These are phyloP conservation scores for Eupeodes latifasciatus DNA, from an alignment of 2,888 invertebrate species.

Conservation along the genomic window DNA sequence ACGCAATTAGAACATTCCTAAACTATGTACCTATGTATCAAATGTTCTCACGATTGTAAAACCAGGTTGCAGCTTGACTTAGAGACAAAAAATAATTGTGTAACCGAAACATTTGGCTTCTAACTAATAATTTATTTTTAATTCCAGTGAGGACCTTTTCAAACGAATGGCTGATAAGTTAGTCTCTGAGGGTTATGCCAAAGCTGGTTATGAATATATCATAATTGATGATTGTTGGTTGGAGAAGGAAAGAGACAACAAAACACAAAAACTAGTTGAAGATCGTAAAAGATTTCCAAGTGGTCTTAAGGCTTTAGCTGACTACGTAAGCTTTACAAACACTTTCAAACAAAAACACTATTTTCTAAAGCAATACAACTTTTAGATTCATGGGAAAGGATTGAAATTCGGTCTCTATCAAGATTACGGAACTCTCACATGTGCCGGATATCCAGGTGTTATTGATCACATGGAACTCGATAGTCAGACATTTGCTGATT, in stretches of 20 bases:
- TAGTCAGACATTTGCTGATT: slow-evolving; percentile 90
- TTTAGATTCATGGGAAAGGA: slow-evolving; percentile 88
- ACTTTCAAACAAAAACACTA: background rate
- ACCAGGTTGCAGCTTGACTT: too few species aligned
- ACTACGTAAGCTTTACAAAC: slow-evolving; percentile 86
- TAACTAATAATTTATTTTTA: background rate
- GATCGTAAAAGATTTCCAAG: slow-evolving; percentile 89
- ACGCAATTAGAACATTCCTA: too few species aligned
- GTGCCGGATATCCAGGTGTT: slow-evolving; percentile 91
- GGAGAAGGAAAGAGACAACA: slow-evolving; percentile 86
- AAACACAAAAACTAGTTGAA: slow-evolving; percentile 86
- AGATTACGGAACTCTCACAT: slow-evolving; percentile 91
- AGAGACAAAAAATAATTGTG: too few species aligned
- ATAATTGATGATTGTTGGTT: slow-evolving; percentile 92
- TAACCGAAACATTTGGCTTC: too few species aligned
- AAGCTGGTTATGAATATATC: slow-evolving; percentile 90
- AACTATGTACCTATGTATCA: too few species aligned
- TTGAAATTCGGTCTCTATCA: slow-evolving; percentile 92
- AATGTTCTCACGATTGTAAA: too few species aligned
- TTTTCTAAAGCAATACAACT: background rate
- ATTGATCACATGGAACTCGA: slow-evolving; percentile 87
- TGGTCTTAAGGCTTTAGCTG: slow-evolving; percentile 89
- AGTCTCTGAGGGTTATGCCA: slow-evolving; percentile 88
- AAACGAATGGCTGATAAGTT: slow-evolving; percentile 87
- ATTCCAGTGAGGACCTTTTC: slow-evolving; percentile 87